Conservation (phyloP, 2,113 vertebrate genomes). For the Perca schrenkii region DNA sequence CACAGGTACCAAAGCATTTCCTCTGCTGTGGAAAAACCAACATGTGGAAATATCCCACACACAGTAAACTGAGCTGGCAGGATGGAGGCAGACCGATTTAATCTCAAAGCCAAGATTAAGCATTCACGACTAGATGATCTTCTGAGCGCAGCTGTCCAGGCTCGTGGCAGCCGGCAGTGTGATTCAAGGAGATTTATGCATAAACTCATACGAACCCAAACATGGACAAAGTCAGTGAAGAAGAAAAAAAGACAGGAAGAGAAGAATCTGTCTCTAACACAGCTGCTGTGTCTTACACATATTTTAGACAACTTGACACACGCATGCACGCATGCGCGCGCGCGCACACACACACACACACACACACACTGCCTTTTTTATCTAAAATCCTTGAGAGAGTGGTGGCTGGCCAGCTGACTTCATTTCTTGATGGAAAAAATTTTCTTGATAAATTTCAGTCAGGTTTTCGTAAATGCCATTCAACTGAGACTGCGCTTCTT, state of each 20-base stretch:
- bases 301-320: neutral
- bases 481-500: too few relatives aligned
- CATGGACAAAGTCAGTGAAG: constrained; percentile 20
- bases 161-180: constrained; percentile 30
- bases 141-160: constrained; percentile 67
- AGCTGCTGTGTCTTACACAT: constrained; percentile 6
- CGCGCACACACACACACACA: neutral
- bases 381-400: too few relatives aligned
- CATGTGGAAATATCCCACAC: constrained; percentile 41
- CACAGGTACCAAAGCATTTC: constrained; percentile 18
- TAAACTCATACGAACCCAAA: constrained; percentile 41
- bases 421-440: too few relatives aligned
- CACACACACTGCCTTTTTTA: too few relatives aligned
- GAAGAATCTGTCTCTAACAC: neutral
- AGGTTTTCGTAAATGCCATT: too few relatives aligned
- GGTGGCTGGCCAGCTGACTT: too few relatives aligned
- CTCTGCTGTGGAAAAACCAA: constrained; percentile 29
- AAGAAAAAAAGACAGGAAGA: constrained; percentile 3
- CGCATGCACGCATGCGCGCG: neutral
- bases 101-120: constrained; percentile 75
- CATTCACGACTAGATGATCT: constrained; percentile 66
- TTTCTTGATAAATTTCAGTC: too few relatives aligned
- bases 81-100: constrained; percentile 60
- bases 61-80: constrained; percentile 36
- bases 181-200: constrained; percentile 53